phyloP scores from a whole-genome alignment of 92 coral and sea anemone genomes.

The Siderastrea siderea region DNA sequence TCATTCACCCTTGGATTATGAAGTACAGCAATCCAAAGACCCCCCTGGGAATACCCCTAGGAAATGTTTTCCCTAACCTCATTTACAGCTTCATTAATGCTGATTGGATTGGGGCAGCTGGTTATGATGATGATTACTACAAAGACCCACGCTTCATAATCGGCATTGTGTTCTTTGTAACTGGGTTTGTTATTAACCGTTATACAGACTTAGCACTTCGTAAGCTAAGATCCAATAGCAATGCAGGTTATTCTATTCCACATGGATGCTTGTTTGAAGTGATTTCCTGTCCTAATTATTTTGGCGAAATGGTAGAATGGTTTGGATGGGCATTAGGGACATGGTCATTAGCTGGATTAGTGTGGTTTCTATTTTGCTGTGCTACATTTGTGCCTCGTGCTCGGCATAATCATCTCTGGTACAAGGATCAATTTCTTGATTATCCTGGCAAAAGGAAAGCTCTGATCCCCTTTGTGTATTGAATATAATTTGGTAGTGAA shows the following conservation, averaged over 20 bases:
- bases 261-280: slow-evolving; percentile 49
- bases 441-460: slow-evolving; percentile 62
- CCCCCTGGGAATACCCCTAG: slow-evolving; percentile 68
- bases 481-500: neutral
- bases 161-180: slow-evolving; percentile 58
- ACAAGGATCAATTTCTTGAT: slow-evolving; percentile 57
- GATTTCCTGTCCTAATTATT: slow-evolving; percentile 73
- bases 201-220: slow-evolving; percentile 59
- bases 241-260: slow-evolving; percentile 50
- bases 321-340: slow-evolving; percentile 75
- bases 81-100: slow-evolving; percentile 71
- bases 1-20: slow-evolving; percentile 80
- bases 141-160: slow-evolving; percentile 71
- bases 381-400: slow-evolving; percentile 75
- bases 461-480: slow-evolving; percentile 67
- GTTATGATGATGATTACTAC: slow-evolving; percentile 47
- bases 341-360: slow-evolving; percentile 73
- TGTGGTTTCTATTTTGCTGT: slow-evolving; percentile 69
- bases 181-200: slow-evolving; percentile 68
- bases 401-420: slow-evolving; percentile 63
- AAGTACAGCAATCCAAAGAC: slow-evolving; percentile 66
- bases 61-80: slow-evolving; percentile 57
- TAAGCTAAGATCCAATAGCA: slow-evolving; percentile 44
- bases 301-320: slow-evolving; percentile 79
- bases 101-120: slow-evolving; percentile 70